Conservation (phyloP, 2,113 vertebrate species). For the Tylochromis polylepis region DNA sequence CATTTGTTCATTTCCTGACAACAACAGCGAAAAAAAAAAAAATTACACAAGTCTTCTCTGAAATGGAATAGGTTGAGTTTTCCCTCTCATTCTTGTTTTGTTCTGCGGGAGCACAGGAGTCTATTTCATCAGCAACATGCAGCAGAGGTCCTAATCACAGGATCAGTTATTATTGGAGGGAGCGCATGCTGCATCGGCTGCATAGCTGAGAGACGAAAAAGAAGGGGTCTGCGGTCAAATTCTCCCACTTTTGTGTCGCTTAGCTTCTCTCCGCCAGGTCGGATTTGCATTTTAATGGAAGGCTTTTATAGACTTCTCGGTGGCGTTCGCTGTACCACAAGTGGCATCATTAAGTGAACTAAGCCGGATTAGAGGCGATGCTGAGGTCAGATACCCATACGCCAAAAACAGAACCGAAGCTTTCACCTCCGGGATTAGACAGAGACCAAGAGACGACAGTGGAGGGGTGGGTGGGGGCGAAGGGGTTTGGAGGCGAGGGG, state of each 20-base stretch:
- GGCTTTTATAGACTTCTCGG: slow-evolving; percentile 97
- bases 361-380: slow-evolving; percentile 99
- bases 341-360: slow-evolving; percentile 99
- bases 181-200: slow-evolving; percentile 66
- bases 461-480: neutral
- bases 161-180: slow-evolving; percentile 86
- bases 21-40: slow-evolving; percentile 83
- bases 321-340: slow-evolving; percentile 93
- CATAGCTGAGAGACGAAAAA: slow-evolving; percentile 30
- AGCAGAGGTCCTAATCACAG: slow-evolving; percentile 84
- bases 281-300: slow-evolving; percentile 99
- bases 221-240: slow-evolving; percentile 77
- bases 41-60: slow-evolving; percentile 82
- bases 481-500: neutral
- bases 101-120: slow-evolving; percentile 75
- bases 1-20: slow-evolving; percentile 99
- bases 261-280: slow-evolving; percentile 85
- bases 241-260: slow-evolving; percentile 90
- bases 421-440: slow-evolving; percentile 87
- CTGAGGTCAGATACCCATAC: slow-evolving; percentile 90
- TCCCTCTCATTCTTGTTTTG: slow-evolving; percentile 57
- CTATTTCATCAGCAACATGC: slow-evolving; percentile 82
- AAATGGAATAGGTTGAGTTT: slow-evolving; percentile 78
- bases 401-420: slow-evolving; percentile 82
- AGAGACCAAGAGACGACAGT: slow-evolving; percentile 1